A percentile compares a stretch with the other conserved stretches of the same genome.
Evolutionary conservation across 1,140 invertebrate species (phyloP).

Genomic region (Diabrotica virgifera): DNA sequence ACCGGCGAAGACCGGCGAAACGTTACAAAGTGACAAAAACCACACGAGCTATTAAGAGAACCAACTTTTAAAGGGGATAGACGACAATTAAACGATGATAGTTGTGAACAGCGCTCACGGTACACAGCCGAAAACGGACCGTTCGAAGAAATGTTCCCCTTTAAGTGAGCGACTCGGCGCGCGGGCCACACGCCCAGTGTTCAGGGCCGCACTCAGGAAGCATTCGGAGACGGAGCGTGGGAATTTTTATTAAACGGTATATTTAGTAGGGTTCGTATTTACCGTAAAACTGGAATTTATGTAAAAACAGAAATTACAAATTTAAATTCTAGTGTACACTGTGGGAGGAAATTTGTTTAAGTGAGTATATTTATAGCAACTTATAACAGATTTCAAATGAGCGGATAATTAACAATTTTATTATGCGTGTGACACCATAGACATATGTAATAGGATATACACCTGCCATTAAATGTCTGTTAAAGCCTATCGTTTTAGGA

Average conservation of each 20-base stretch:
- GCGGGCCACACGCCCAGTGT: slow-evolving; percentile 29
- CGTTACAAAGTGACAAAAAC: slow-evolving; percentile 37
- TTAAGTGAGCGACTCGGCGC: slow-evolving; percentile 28
- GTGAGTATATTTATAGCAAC: too few relatives aligned
- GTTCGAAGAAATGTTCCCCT: slow-evolving; percentile 27
- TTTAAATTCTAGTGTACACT: too few relatives aligned
- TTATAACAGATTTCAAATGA: too few relatives aligned
- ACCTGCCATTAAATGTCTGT: too few relatives aligned
- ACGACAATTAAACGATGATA: slow-evolving; percentile 34
- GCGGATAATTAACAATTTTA: too few relatives aligned
- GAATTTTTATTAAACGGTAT: slow-evolving; percentile 1
- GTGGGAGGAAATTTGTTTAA: too few relatives aligned
- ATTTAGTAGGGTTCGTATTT: too few relatives aligned
- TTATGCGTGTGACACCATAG: too few relatives aligned
- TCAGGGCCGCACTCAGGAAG: slow-evolving; percentile 24
- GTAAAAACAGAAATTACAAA: too few relatives aligned
- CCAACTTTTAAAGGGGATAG: slow-evolving; percentile 32
- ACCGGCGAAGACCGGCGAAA: slow-evolving; percentile 22
- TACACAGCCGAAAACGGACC: slow-evolving; percentile 22
- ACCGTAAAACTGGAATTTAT: too few relatives aligned
- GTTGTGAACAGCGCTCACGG: slow-evolving; percentile 24
- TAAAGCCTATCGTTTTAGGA: too few relatives aligned
- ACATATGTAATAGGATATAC: too few relatives aligned
- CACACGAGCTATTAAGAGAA: slow-evolving; percentile 36
- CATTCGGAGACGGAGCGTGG: not conserved